Conservation (phyloP, 53 echinoderm and acorn worm genomes). For the Henricia sp. region DNA sequence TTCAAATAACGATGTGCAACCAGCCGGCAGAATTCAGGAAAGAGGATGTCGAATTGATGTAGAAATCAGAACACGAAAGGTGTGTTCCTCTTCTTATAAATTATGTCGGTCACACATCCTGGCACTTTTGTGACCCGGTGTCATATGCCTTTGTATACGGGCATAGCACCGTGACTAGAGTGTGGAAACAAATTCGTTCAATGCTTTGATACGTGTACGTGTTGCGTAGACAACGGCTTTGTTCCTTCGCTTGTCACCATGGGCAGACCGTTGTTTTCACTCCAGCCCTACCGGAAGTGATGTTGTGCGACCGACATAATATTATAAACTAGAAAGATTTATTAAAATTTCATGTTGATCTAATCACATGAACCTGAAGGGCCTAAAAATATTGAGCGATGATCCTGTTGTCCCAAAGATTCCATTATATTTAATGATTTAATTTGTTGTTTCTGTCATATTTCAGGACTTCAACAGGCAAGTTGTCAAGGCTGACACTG, state of each 20-base stretch:
- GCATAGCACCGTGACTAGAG: background rate
- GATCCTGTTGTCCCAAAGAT: background rate
- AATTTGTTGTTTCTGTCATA: too few species aligned
- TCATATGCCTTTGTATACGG: too few species aligned
- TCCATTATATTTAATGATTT: background rate
- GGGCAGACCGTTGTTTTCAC: too few species aligned
- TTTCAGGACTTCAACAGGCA: conserved; percentile 87
- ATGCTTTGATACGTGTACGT: too few species aligned
- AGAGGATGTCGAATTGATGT: conserved; percentile 67
- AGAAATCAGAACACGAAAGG: conserved; percentile 71
- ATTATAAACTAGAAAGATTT: too few species aligned
- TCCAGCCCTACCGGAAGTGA: too few species aligned
- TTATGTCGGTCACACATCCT: too few species aligned
- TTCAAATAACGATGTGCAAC: conserved; percentile 85
- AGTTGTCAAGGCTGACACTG: conserved; percentile 87
- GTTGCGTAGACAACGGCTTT: too few species aligned
- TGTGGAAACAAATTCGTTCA: background rate
- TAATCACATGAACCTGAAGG: background rate
- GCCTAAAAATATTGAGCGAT: too few species aligned
- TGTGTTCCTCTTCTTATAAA: background rate
- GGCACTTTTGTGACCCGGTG: too few species aligned
- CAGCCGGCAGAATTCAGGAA: conserved; percentile 78
- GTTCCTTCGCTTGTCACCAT: too few species aligned
- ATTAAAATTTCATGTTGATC: background rate
- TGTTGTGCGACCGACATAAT: too few species aligned